Percentiles rank a stretch among this genome's conserved stretches.
These are phyloP conservation scores for Lanistes nyassanus DNA, from an alignment of 1,140 invertebrate genomes.

Conservation along the genomic window DNA sequence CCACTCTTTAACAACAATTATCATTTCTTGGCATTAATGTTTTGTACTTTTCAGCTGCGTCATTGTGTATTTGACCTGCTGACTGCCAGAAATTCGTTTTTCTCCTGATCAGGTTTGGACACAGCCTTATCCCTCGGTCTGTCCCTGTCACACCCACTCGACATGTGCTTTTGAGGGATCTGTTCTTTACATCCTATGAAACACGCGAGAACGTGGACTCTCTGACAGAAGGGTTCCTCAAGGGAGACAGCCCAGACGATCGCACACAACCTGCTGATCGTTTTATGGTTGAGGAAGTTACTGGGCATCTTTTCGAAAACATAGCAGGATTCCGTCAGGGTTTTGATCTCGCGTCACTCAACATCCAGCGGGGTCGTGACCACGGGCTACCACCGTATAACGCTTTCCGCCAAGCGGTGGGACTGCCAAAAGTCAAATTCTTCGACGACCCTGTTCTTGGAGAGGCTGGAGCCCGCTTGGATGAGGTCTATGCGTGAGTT, in stretches of 20 bases:
- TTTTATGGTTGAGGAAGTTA: conserved; percentile 57
- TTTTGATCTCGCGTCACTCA: conserved; percentile 30
- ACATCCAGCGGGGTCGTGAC: conserved; percentile 29
- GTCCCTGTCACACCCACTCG: conserved; percentile 4
- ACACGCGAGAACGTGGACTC: conserved; percentile 20
- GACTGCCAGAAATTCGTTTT: too few relatives aligned
- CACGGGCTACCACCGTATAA: conserved; percentile 68
- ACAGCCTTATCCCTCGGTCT: too few relatives aligned
- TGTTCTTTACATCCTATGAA: conserved; percentile 27
- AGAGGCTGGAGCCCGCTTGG: background rate
- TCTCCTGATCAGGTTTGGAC: too few relatives aligned
- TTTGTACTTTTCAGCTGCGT: too few relatives aligned
- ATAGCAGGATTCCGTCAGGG: conserved; percentile 8
- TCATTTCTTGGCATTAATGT: too few relatives aligned
- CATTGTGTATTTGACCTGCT: too few relatives aligned
- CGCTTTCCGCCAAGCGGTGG: conserved; percentile 24
- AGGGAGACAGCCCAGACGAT: conserved; percentile 1
- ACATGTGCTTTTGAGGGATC: conserved; percentile 6
- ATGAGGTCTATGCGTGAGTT: conserved; percentile 4
- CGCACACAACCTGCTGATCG: background rate
- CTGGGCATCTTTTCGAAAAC: conserved; percentile 25
- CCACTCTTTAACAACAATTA: too few relatives aligned
- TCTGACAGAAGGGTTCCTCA: conserved; percentile 24
- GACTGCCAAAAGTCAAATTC: conserved; percentile 52
- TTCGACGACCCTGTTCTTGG: conserved; percentile 4